Percentiles rank a stretch among this genome's conserved stretches.
These are phyloP conservation scores for Hemibagrus guttatus DNA, from an alignment of 2,797 vertebrate genomes.

Conservation along the genomic window DNA sequence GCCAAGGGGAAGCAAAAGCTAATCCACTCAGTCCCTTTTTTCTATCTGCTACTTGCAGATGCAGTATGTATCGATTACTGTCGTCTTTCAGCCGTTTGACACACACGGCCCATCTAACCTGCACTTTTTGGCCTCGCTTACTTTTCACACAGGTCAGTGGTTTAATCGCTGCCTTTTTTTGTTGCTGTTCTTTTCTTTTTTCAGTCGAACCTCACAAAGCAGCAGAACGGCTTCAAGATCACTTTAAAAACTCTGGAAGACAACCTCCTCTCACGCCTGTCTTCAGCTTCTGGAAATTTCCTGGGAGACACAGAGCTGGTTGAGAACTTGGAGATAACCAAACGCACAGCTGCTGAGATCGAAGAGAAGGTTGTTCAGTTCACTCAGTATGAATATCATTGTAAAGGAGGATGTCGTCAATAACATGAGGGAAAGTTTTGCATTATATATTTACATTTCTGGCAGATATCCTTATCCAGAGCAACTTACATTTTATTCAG, in stretches of 20 bases:
- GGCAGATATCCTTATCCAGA: too few relatives aligned
- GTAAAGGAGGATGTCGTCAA: neutral
- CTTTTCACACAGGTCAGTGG: constrained; percentile 21
- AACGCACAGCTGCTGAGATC: constrained; percentile 89
- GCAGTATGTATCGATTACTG: constrained; percentile 67
- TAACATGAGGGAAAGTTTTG: neutral
- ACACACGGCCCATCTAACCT: constrained; percentile 20
- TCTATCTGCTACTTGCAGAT: constrained; percentile 58
- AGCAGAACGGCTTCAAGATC: constrained; percentile 97
- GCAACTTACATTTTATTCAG: too few relatives aligned
- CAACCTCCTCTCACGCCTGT: constrained; percentile 87
- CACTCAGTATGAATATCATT: neutral
- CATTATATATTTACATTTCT: neutral
- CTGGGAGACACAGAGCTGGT: constrained; percentile 88
- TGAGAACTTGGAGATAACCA: constrained; percentile 92
- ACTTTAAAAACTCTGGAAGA: constrained; percentile 94
- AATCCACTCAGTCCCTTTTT: constrained; percentile 63
- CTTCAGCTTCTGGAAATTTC: constrained; percentile 92
- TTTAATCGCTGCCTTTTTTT: constrained; percentile 47
- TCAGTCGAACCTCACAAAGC: constrained; percentile 90
- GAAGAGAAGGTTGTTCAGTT: constrained; percentile 78
- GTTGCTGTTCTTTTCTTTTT: constrained; percentile 31
- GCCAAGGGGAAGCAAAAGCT: constrained; percentile 59
- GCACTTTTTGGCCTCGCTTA: constrained; percentile 23
- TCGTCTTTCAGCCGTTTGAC: constrained; percentile 64